Evolutionary conservation across 2,797 vertebrate genomes (phyloP).

Genomic region (Peromyscus attwateri): DNA sequence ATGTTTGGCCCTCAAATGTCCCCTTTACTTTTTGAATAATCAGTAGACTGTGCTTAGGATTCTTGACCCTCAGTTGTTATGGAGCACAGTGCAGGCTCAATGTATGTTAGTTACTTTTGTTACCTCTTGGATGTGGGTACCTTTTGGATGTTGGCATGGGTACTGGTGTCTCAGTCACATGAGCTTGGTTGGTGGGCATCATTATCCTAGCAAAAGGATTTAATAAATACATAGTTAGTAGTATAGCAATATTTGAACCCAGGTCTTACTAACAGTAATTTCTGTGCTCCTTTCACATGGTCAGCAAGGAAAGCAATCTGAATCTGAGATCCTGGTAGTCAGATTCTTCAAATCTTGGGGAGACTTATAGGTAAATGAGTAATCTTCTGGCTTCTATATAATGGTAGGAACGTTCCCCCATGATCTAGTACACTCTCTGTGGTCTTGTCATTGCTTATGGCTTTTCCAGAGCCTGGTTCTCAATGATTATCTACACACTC

Average conservation of each 20-base stretch:
- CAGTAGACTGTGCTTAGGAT: neutral
- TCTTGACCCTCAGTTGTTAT: neutral
- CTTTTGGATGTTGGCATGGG: neutral
- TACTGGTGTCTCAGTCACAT: neutral
- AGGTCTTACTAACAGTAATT: neutral
- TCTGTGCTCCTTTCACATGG: neutral
- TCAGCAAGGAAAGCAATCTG: neutral
- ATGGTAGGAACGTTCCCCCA: neutral
- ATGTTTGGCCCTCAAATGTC: neutral
- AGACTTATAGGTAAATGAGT: neutral
- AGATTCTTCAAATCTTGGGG: neutral
- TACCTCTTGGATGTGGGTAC: neutral
- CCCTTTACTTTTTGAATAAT: neutral
- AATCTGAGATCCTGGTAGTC: neutral
- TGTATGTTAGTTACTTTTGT: neutral
- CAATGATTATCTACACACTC: neutral
- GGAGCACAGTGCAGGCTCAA: neutral
- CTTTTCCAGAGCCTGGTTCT: neutral
- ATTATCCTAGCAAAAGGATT: neutral
- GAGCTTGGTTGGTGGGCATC: neutral
- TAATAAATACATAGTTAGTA: neutral
- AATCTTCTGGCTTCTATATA: neutral
- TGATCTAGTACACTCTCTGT: neutral
- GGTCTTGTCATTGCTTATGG: neutral
- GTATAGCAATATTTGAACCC: neutral